Percentiles rank a stretch among this genome's conserved stretches.
Evolutionary conservation across 37 sponge, comb jelly and placozoan genomes (phyloP).

Genomic region (Eunapius fragilis): DNA sequence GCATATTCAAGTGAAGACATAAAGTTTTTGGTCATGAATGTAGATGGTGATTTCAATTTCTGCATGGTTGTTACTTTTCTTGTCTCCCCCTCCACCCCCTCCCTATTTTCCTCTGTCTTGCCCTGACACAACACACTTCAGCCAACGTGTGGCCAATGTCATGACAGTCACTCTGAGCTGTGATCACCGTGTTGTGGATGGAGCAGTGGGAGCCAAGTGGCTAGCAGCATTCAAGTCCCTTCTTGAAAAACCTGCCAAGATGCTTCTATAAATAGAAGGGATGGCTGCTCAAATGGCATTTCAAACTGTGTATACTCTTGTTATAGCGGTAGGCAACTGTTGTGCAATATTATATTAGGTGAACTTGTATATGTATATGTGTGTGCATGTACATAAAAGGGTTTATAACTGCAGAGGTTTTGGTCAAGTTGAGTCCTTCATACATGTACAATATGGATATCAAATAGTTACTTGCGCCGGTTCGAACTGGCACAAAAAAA

Average conservation of each 20-base stretch:
- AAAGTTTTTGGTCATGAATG: no score
- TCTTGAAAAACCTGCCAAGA: constrained; percentile 85
- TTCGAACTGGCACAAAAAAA: no score
- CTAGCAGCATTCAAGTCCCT: constrained; percentile 69
- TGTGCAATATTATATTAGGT: neutral
- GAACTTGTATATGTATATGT: neutral
- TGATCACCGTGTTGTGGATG: constrained; percentile 98
- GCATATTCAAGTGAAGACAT: neutral
- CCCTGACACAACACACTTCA: neutral
- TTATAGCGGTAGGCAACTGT: neutral
- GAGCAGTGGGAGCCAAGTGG: constrained; percentile 97
- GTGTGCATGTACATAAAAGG: neutral
- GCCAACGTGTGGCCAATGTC: constrained; percentile 59
- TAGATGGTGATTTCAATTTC: no score
- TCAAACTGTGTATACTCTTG: neutral
- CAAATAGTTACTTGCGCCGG: no score
- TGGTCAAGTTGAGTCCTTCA: no score
- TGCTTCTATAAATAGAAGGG: constrained; percentile 66
- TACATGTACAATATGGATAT: no score
- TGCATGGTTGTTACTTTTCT: no score
- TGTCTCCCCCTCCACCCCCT: neutral
- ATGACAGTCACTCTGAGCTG: constrained; percentile 98
- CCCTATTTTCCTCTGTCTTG: neutral
- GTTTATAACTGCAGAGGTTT: no score
- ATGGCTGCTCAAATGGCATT: neutral